Base-by-base conservation (phyloP, 2,888 invertebrate genomes). In the Anthophora plumipes region DNA sequence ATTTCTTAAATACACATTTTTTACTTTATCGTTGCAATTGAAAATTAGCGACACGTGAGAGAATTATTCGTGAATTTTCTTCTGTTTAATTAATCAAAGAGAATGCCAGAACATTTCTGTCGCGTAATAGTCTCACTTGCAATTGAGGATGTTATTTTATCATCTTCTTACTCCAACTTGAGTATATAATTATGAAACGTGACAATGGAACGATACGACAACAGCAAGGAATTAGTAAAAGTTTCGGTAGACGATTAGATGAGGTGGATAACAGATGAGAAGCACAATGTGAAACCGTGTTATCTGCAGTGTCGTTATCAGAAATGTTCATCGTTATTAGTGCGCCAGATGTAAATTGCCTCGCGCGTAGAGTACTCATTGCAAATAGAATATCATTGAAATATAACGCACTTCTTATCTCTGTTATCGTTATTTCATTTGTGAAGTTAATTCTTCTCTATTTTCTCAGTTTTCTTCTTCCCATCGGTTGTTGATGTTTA, bases 261-360 rank as follows among this genome's bases (percentile, higher is more conserved):
- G 31, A 54, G 9, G 3, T 12, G 41, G 52, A 61, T 61, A 54
- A 52, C 20, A 50, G 12, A 20, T 11, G 73, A 60, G 68, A 68
- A 68, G 39, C 14, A 7, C 60, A 8, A 4, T 48, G 48, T 43
- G 20, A 68, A 68, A 41, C 25, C 2, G 9, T 46, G 17, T 22
- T 74, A 61, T 61, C 54, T 54, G 1, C 9, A 9, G 1, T 3
- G 11, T 7, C 14, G 43, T 54, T 64, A 73, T 50, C 69, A 14
- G 31, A 2, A 54, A 54, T 69, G 54, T 39, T 61, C 69, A 22
- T 60, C 60, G 63, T 50, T 57, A 37, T 57, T 57, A 41, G 31
- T 12, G 25, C 9, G 41, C 41, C 57, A 11, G 11, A 52, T 50
- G 43, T 17, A 31, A 69, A 69, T 25, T 46, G 4, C 37, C n/a